Evolutionary conservation across 2,797 vertebrate genomes (phyloP).

Genomic region (Tympanoctomys barrerae): DNA sequence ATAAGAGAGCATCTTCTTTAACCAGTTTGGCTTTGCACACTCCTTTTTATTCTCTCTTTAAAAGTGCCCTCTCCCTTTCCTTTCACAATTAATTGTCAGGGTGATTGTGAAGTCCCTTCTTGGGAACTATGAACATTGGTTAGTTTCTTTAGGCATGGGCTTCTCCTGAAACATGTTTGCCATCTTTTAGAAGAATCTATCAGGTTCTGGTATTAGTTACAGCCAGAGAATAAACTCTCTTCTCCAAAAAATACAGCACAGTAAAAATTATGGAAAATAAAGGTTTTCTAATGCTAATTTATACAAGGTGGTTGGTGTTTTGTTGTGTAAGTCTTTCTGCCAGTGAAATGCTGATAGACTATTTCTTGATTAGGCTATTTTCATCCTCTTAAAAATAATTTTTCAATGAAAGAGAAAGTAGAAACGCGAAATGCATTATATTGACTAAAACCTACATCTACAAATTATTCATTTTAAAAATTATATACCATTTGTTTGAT

Average conservation of each 20-base stretch:
- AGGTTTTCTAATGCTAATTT: conserved; percentile 71
- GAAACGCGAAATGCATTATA: neutral
- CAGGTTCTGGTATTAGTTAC: neutral
- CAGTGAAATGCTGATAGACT: conserved; percentile 26
- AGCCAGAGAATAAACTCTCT: conserved; percentile 65
- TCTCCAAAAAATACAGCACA: conserved; percentile 51
- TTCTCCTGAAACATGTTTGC: conserved; percentile 28
- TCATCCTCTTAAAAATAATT: neutral
- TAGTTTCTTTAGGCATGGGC: neutral
- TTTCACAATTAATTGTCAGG: conserved; percentile 40
- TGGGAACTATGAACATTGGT: conserved; percentile 55
- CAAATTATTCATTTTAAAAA: conserved; percentile 25
- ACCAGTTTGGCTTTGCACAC: neutral
- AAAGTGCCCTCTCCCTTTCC: neutral
- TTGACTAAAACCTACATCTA: neutral
- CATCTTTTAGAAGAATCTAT: conserved; percentile 40
- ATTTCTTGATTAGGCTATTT: neutral
- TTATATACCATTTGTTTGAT: neutral
- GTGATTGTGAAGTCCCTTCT: neutral
- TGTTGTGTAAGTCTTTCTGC: neutral
- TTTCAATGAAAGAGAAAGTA: neutral
- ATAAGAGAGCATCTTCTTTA: neutral
- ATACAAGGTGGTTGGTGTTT: conserved; percentile 13
- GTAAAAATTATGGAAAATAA: conserved; percentile 56
- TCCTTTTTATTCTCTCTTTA: conserved; percentile 15